Evolutionary conservation across 2,888 invertebrate species (phyloP), one percentile per base, ranked within the genome.

Genomic region (Drosophila falleni): DNA sequence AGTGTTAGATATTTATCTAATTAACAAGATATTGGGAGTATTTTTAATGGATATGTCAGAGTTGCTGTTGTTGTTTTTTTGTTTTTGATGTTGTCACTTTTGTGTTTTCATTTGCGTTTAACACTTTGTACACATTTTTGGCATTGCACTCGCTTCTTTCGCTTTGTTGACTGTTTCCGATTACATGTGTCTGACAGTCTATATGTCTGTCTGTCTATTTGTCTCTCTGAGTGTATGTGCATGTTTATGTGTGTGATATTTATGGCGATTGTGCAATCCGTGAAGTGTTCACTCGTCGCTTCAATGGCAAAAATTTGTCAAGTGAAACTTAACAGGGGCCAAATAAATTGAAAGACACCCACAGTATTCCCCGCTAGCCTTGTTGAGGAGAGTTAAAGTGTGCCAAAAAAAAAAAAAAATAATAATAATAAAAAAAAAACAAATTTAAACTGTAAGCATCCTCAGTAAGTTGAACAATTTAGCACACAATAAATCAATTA

Each of bases 241-340:
- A 8, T 29, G 29, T 37, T 31, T 50, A 29, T 29, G 54, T 39
- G n/a, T 42, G 33, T 42, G 53, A 35, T 59, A 66, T 75, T 75
- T 53, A 59, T 47, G 42, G 35, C 31, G 63, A 75, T 76, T 76
- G 76, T 76, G 75, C 75, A 76, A 76, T 68, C 42, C 55, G 58
- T 72, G 53, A 71, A 75, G 67, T 71, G 64, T 54, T 66, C 58
- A 66, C 67, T 62, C 58, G 29, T 56, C 71, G 61, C 63, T 6
- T 74, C 71, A 71, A 71, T 71, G 71, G 71, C 71, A 76, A 67
- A 71, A 69, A 68, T 61, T 63, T 54, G 76, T 76, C 72, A 71
- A 76, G 72, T 72, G 76, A 76, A 76, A 76, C 76, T 76, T 33
- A 56, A 33, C 61, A 42, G 37, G 60, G 64, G 64, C 51, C 61